These are phyloP conservation scores for Ctenopoma multispine DNA, from an alignment of 2,797 vertebrate genomes.

Conservation along the genomic window DNA sequence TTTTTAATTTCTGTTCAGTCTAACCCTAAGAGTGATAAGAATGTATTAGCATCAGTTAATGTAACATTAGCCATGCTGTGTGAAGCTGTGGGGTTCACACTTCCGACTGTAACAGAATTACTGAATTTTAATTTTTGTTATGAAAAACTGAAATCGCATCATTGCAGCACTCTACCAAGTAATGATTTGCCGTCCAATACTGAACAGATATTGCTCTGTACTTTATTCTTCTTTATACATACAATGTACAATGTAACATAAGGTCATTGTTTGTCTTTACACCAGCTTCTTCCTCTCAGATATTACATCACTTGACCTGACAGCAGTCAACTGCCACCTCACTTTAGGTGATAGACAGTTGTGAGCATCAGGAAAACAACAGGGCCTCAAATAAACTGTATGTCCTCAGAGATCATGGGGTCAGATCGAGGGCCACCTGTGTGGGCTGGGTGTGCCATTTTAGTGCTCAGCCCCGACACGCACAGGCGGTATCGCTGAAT, in stretches of 20 bases:
- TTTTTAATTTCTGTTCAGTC: neutral
- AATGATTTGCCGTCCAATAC: too few species aligned
- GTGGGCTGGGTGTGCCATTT: slow-evolving; percentile 21
- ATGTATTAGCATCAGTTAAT: too few species aligned
- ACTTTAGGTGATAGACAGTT: slow-evolving; percentile 58
- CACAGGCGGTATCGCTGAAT: slow-evolving; percentile 37
- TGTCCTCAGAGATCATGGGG: slow-evolving; percentile 52
- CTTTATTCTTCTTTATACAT: neutral
- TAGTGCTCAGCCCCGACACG: slow-evolving; percentile 9
- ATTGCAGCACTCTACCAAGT: too few species aligned
- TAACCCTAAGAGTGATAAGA: neutral
- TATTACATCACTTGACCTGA: slow-evolving; percentile 43
- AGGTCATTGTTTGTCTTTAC: slow-evolving; percentile 15
- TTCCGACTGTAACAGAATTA: neutral
- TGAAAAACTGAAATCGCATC: neutral
- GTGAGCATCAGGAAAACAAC: slow-evolving; percentile 37
- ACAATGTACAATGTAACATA: neutral
- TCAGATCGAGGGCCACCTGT: slow-evolving; percentile 68
- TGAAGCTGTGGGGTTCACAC: neutral
- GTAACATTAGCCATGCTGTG: too few species aligned
- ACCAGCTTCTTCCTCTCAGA: slow-evolving; percentile 16
- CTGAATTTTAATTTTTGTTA: too few species aligned
- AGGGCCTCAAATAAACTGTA: slow-evolving; percentile 43
- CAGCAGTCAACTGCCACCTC: slow-evolving; percentile 22
- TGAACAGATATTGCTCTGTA: neutral